Evolutionary conservation across 1,140 invertebrate genomes (phyloP).

Genomic region (Drosophila sproati): DNA sequence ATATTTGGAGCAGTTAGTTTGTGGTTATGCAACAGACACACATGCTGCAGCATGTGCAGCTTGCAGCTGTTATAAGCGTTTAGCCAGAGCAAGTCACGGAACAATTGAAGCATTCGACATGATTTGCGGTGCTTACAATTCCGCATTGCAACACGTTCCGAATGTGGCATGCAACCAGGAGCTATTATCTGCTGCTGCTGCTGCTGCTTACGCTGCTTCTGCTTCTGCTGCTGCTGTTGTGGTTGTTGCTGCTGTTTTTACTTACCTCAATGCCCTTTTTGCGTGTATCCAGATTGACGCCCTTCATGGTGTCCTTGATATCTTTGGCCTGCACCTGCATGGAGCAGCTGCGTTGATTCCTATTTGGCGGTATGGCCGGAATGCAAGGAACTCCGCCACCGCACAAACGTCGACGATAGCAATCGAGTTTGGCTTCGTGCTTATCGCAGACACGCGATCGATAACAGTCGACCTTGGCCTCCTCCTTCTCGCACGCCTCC

Average conservation of each 20-base stretch:
- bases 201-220: background rate
- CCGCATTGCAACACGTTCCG: slow-evolving; percentile 54
- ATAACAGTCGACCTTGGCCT: slow-evolving; percentile 71
- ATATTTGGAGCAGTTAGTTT: slow-evolving; percentile 46
- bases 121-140: slow-evolving; percentile 28
- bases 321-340: slow-evolving; percentile 74
- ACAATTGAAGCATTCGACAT: slow-evolving; percentile 31
- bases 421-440: slow-evolving; percentile 62
- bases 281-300: slow-evolving; percentile 70
- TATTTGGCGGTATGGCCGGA: slow-evolving; percentile 26
- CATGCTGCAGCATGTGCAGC: slow-evolving; percentile 31
- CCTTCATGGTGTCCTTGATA: slow-evolving; percentile 73
- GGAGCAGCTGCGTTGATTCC: slow-evolving; percentile 62
- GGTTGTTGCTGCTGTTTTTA: background rate
- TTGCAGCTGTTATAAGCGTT: slow-evolving; percentile 10
- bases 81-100: slow-evolving; percentile 51
- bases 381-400: slow-evolving; percentile 38
- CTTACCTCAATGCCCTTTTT: slow-evolving; percentile 81
- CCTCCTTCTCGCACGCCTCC: slow-evolving; percentile 55
- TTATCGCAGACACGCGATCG: slow-evolving; percentile 53
- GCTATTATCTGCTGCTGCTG: background rate
- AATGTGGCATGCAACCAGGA: slow-evolving; percentile 3
- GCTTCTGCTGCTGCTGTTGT: background rate
- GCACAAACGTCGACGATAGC: slow-evolving; percentile 63
- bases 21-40: slow-evolving; percentile 56